Base-by-base conservation (phyloP, 2,113 vertebrate genomes). In the Xiphias gladius region DNA sequence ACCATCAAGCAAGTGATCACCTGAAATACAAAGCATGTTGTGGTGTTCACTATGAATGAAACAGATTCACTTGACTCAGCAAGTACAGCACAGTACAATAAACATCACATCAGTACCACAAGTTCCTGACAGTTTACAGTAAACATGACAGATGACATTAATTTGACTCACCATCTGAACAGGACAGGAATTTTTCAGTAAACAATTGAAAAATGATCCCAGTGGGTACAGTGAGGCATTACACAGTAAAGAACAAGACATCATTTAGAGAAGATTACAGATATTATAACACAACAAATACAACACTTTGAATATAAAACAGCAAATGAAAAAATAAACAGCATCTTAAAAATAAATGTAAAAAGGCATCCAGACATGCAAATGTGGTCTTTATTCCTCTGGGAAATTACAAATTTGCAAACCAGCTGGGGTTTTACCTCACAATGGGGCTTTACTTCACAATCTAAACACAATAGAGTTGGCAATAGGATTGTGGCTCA, bases 121-220 rank as follows among this genome's bases (percentile, higher is more conserved):
- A 13, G 35, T 10, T 68, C n/a, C 28, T 19, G 48, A 32, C 3
- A 39, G 57, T 79, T 84, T 76, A 78, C 78, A 55, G 66, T 65
- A 79, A 73, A 86, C 75, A 63, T 17, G 8, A n/a, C 10, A 19
- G 48, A 54, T 41, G 16, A 81, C 78, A 66, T 39, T 39, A 81
- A 63, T 30, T 14, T 73, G 41, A 43, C 20, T 64, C 55, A 46
- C 10, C 5, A 61, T 37, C n/a, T 26, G 20, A 30, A 52, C 54
- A 55, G 69, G 26, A 61, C 61, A 46, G 5, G 54, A 30, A 48
- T 7, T 39, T 39, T n/a, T 41, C 28, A 59, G 24, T 61, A 24
- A 55, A 55, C 1, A 3, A n/a, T 24, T 55, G 22, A 55, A 24
- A 55, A 55, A 24, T n/a, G 1, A 24, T 24, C 10, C 8, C 22